Evolutionary conservation across 2,888 invertebrate species (phyloP).

Genomic region (Andrena dorsata): DNA sequence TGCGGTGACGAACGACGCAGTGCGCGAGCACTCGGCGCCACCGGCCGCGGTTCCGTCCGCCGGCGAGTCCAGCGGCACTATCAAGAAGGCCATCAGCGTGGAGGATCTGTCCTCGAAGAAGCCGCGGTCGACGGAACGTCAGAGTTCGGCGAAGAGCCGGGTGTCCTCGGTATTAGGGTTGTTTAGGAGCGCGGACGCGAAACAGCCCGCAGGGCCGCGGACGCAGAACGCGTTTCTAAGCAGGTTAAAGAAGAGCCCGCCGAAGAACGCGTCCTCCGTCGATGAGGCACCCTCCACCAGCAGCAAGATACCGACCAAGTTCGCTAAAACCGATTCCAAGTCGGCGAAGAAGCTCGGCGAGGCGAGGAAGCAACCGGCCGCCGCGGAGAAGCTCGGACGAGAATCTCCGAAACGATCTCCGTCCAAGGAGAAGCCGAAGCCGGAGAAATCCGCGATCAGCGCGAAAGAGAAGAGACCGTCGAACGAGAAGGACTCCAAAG

Average conservation of each 20-base stretch:
- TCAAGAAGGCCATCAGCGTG: constrained; percentile 58
- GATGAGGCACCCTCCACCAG: constrained; percentile 65
- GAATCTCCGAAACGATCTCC: constrained; percentile 69
- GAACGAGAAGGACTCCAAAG: constrained; percentile 63
- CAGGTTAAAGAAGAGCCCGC: constrained; percentile 87
- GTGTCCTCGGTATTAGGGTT: constrained; percentile 92
- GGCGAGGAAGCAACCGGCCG: constrained; percentile 62
- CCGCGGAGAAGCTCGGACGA: constrained; percentile 66
- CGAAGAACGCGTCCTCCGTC: constrained; percentile 69
- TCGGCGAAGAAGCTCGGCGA: constrained; percentile 60
- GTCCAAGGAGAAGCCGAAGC: constrained; percentile 23
- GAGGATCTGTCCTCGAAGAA: constrained; percentile 85
- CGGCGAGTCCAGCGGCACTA: not conserved
- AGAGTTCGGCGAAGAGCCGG: constrained; percentile 87
- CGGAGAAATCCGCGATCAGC: constrained; percentile 42
- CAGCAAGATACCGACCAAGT: constrained; percentile 82
- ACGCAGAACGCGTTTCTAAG: constrained; percentile 74
- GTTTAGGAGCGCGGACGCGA: constrained; percentile 87
- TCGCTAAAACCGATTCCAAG: constrained; percentile 70
- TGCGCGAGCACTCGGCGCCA: constrained; percentile 77
- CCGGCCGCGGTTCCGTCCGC: constrained; percentile 58
- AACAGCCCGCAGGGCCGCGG: constrained; percentile 54
- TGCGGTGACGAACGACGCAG: constrained; percentile 84
- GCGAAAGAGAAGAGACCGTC: constrained; percentile 54
- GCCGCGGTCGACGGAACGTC: constrained; percentile 80